Base-by-base conservation (phyloP, 2,888 invertebrate genomes). In the Camptogramma bilineatum region DNA sequence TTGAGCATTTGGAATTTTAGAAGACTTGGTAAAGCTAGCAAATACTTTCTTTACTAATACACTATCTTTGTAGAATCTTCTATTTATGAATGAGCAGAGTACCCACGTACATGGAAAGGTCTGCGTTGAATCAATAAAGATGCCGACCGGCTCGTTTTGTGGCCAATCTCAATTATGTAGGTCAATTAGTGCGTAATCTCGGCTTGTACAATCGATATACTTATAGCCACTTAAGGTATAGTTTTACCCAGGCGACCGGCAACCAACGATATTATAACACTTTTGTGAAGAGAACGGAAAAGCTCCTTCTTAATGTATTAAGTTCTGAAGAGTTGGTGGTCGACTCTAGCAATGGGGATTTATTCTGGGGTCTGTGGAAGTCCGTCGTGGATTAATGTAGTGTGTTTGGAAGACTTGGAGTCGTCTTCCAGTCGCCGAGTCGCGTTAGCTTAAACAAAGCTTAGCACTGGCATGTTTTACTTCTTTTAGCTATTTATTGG, bases 91-190 rank as follows among this genome's bases (percentile, higher is more conserved):
- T 44, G 24, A 24, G 24, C 24, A 24, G 24, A 4, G 24, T n/a
- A 4, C 16, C n/a, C 8, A 42, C 53, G n/a, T 17, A 24, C 10
- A 28, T 44, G 42, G 42, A 62, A 46, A 61, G 52, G 51, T 44
- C 31, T 57, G 21, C 31, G 58, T 44, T 39, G 46, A 54, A 61
- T 61, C 65, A 58, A 54, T 62, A 56, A 56, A 59, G 46, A 46
- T 47, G 16, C 47, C 60, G 48, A 17, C 24, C 52, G 21, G 44
- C 42, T 52, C 46, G 46, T 53, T 59, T 28, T 8, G 28, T 24
- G 57, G 34, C 31, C 59, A 64, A 60, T 58, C 52, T 62, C 63
- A 68, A 57, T 62, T 66, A 66, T 66, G 66, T 63, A 59, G 62
- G 60, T 53, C 63, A 61, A 54, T 65, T 65, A 65, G 44, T 54